These are phyloP conservation scores for Saccopteryx bilineata DNA, from an alignment of 2,113 vertebrate genomes.

Conservation along the genomic window DNA sequence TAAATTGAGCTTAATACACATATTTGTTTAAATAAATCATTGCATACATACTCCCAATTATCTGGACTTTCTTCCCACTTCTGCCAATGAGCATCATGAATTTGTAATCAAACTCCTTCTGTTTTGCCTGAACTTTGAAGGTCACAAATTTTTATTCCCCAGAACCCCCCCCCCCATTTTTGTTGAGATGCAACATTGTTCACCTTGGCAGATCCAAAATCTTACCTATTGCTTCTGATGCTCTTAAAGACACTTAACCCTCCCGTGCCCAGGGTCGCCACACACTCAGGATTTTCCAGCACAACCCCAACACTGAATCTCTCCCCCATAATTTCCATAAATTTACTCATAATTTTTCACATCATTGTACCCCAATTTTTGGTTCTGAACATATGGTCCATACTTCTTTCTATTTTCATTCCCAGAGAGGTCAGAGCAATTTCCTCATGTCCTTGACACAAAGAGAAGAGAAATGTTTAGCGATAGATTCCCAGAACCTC, in stretches of 20 bases:
- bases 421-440: not conserved
- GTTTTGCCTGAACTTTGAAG: not conserved
- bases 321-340: not conserved
- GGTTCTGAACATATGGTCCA: not conserved
- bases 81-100: not conserved
- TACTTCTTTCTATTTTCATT: conserved; percentile 22
- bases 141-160: not conserved
- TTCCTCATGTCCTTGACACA: not conserved
- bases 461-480: not conserved
- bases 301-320: not conserved
- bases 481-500: not conserved
- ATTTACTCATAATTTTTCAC: not conserved
- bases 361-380: not conserved
- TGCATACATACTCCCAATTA: not conserved
- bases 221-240: not conserved
- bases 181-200: not conserved
- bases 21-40: not conserved
- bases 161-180: not conserved
- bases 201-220: not conserved
- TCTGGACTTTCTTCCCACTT: not conserved
- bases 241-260: not conserved
- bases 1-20: not conserved
- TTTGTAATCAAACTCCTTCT: not conserved
- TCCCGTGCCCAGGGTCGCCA: not conserved
- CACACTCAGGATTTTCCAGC: not conserved